Evolutionary conservation across 2,888 invertebrate genomes (phyloP).

Genomic region (Apamea epomidion): DNA sequence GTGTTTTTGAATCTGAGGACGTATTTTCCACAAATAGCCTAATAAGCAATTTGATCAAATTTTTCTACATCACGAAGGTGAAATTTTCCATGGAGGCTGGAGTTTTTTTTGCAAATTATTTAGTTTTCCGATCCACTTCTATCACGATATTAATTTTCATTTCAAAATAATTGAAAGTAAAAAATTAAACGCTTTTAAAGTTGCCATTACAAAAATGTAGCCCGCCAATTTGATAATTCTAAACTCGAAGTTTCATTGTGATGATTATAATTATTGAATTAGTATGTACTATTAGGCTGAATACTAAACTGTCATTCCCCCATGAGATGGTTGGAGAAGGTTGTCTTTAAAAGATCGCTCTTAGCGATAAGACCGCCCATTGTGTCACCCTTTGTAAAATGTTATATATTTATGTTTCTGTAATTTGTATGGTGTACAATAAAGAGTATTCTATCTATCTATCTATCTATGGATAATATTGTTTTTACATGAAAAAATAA

Average conservation of each 20-base stretch:
- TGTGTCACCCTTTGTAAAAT: too few species aligned
- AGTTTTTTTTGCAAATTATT: neutral
- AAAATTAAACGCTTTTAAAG: neutral
- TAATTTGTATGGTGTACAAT: too few species aligned
- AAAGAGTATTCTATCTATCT: too few species aligned
- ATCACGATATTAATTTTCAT: too few species aligned
- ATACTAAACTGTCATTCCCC: neutral
- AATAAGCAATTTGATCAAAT: conserved; percentile 40
- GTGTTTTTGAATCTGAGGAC: conserved; percentile 49
- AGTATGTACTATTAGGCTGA: neutral
- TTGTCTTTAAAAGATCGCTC: too few species aligned
- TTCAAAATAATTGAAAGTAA: too few species aligned
- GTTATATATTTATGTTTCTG: too few species aligned
- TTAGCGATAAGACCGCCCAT: too few species aligned
- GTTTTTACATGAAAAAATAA: neutral
- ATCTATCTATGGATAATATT: too few species aligned
- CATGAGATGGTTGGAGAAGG: too few species aligned
- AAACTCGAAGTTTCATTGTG: neutral
- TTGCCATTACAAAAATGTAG: neutral
- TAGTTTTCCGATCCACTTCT: neutral
- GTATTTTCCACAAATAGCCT: conserved; percentile 34
- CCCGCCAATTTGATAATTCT: neutral
- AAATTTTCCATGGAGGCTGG: neutral
- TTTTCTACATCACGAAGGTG: neutral
- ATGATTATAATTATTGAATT: neutral